Evolutionary conservation across 2,113 vertebrate species (phyloP).

Genomic region (cattle (Bos taurus)): ARS-UCD2.0 NC_037340.1:71340501-71341000

Average conservation of each 20-base stretch:
- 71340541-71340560: neutral
- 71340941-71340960: neutral
- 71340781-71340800: neutral
- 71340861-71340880: neutral
- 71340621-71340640: neutral
- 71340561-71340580: neutral
- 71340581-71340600: neutral
- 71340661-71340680: neutral
- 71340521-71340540: neutral
- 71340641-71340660: rapidly evolving
- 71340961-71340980: neutral
- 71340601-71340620: neutral
- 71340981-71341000: neutral
- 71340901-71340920: neutral
- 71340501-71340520: neutral
- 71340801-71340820: neutral
- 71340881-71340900: neutral
- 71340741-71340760: rapidly evolving
- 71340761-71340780: too few species aligned
- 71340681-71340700: neutral
- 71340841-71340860: neutral
- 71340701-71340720: neutral
- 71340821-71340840: neutral
- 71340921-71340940: neutral
- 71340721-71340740: neutral